Conservation (phyloP, 2,888 invertebrate species). For the Philereme vetulata region DNA sequence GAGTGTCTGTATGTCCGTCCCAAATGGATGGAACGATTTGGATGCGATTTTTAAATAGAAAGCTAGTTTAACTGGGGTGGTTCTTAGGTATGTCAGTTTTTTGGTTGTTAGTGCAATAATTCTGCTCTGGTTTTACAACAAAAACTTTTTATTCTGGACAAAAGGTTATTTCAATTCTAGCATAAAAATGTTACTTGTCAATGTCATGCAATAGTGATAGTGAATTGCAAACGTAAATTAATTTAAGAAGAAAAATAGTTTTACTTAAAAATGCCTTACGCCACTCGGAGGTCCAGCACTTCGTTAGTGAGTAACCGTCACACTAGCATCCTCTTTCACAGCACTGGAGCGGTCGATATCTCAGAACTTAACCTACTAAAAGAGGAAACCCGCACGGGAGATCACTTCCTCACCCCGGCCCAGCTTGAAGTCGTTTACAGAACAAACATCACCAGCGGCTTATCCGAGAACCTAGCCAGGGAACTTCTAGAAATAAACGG, state of each 20-base stretch:
- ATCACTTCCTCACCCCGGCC: constrained; percentile 70
- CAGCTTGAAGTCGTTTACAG: constrained; percentile 73
- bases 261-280: constrained; percentile 47
- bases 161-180: constrained; percentile 1
- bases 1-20: no score
- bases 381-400: constrained; percentile 70
- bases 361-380: constrained; percentile 61
- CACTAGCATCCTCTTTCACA: constrained; percentile 37
- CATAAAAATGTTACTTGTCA: constrained; percentile 1
- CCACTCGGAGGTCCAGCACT: constrained; percentile 48
- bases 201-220: background rate
- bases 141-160: background rate
- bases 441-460: constrained; percentile 77
- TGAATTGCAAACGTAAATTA: background rate
- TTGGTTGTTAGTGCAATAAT: no score
- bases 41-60: no score
- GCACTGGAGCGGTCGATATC: constrained; percentile 38
- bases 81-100: no score
- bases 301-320: constrained; percentile 42
- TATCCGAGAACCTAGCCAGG: constrained; percentile 79
- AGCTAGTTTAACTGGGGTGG: no score
- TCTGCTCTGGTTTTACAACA: background rate
- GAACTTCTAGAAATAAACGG: constrained; percentile 81
- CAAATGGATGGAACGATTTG: no score
- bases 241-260: background rate